Base-by-base conservation (phyloP, 64 coral and sea anemone species). In the Porites lutea region DNA sequence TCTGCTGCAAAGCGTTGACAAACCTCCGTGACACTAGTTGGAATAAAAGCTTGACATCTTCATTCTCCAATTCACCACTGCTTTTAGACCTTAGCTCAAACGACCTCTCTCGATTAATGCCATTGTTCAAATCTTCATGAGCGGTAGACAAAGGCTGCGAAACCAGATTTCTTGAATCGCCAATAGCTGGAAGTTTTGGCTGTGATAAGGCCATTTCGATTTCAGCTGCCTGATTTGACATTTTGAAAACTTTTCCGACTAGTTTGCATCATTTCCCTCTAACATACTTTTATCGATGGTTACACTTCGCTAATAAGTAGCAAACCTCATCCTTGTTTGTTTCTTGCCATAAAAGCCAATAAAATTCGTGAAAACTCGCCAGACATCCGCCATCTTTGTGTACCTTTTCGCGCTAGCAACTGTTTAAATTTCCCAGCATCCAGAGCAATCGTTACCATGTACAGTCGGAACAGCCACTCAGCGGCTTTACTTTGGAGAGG, bases 351-450 rank as follows among this genome's bases (percentile, higher is more conserved):
- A 19, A 84, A 27, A 84, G 63, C 69, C 81, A 60, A 61, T 3
- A 44, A 51, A 48, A 20, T 54, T 8, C 19, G 1, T 6, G 50
- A 78, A 20, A 52, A 27, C 52, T 63, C 62, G 19, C n/a, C 15
- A 37, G 19, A 4, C 59, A 66, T 92, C 91, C 80, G 87, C 95
- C 91, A 90, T 89, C 83, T 93, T 96, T 89, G 80, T 96, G 79
- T 89, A 88, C 88, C 77, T 93, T 93, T 93, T 93, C 49, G 88
- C 86, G 90, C n/a, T 96, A 96, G 95, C 95, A 96, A 96, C 95
- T 93, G 95, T 90, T 95, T 90, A 96, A 86, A 77, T 71, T 90
- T 83, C 95, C 95, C 95, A 89, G 80, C 79, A 86, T 89, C 46
- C 90, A 78, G 27, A 69, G 86, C 95, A 77, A 70, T 67, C 59